Evolutionary conservation across 2,888 invertebrate species (phyloP).

Genomic region (Xanthia icteritia): DNA sequence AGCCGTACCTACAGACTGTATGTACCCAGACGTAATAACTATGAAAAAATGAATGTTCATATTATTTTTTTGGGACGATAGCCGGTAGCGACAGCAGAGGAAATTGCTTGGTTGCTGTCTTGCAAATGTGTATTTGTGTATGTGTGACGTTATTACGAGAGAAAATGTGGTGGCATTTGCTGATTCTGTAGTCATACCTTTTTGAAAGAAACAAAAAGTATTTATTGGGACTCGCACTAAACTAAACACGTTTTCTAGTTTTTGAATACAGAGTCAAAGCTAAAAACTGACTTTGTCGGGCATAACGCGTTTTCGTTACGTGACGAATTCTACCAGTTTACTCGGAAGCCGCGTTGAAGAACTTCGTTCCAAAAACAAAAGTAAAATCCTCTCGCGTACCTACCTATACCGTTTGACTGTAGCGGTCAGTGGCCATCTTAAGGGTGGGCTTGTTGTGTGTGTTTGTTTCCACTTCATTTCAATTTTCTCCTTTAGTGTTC

Average conservation of each 20-base stretch:
- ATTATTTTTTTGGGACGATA: conserved; percentile 77
- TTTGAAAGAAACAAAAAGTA: no score
- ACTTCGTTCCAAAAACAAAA: no score
- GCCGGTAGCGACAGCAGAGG: conserved; percentile 73
- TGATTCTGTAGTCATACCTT: not conserved
- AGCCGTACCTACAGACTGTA: conserved; percentile 75
- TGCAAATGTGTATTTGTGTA: conserved; percentile 15
- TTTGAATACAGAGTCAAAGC: no score
- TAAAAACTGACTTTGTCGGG: no score
- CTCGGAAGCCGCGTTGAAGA: no score
- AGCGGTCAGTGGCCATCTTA: no score
- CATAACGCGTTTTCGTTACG: no score
- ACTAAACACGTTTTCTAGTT: no score
- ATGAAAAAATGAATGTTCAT: conserved; percentile 80
- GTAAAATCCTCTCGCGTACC: not conserved
- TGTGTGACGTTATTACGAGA: not conserved
- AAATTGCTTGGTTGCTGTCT: conserved; percentile 36
- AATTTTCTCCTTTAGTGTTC: not conserved
- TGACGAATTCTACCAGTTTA: no score
- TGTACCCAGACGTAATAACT: conserved; percentile 76
- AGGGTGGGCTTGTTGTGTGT: not conserved
- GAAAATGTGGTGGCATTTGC: not conserved
- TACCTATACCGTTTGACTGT: not conserved
- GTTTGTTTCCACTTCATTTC: not conserved
- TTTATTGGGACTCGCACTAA: no score